A percentile compares a stretch with the other conserved stretches of the same genome.
These are phyloP conservation scores for Odocoileus virginianus DNA, from an alignment of 2,113 vertebrate species.

Conservation along the genomic window DNA sequence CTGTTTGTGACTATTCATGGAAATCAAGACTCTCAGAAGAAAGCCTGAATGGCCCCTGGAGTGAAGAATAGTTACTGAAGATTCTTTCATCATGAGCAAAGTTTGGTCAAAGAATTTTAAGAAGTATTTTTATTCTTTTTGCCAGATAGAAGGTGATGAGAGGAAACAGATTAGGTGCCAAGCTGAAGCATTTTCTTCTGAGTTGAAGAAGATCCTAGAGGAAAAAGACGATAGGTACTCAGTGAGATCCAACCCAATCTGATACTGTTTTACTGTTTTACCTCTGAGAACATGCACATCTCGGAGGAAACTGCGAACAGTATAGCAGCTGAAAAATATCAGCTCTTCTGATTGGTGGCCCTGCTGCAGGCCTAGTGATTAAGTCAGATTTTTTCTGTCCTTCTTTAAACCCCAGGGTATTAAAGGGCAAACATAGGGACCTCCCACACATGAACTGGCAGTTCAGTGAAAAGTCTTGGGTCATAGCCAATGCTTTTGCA, in stretches of 20 bases:
- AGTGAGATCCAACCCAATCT: background rate
- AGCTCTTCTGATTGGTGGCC: background rate
- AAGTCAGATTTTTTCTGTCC: background rate
- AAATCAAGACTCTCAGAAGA: background rate
- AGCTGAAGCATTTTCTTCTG: background rate
- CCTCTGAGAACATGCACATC: background rate
- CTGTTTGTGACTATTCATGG: background rate
- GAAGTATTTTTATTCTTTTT: background rate
- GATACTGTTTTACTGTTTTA: background rate
- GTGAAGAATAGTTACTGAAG: background rate
- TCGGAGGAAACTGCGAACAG: background rate
- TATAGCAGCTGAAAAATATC: background rate
- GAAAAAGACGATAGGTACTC: background rate
- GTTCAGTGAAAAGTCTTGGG: slow-evolving; percentile 7
- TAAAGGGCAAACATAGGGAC: slow-evolving; percentile 29
- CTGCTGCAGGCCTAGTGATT: background rate
- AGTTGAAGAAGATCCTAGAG: background rate
- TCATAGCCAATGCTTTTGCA: slow-evolving; percentile 22
- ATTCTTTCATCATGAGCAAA: background rate
- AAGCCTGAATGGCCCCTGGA: background rate
- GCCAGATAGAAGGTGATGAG: background rate
- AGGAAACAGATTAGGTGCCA: background rate
- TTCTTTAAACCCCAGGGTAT: background rate
- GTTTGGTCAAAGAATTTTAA: background rate
- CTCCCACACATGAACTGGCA: background rate